Conservation (phyloP, 2,888 invertebrate species). For the Salpingus planirostris region DNA sequence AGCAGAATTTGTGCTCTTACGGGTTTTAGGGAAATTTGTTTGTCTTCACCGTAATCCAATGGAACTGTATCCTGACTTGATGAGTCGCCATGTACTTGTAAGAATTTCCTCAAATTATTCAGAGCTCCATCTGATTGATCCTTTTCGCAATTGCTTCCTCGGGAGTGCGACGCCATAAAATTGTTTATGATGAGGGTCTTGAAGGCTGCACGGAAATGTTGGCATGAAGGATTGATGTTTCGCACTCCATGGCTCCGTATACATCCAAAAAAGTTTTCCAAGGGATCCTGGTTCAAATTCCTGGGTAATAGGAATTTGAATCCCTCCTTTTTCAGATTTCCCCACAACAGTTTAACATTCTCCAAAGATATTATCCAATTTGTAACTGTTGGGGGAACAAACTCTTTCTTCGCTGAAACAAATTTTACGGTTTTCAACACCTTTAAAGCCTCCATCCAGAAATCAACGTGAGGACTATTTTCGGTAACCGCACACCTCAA, state of each 20-base stretch:
- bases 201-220: constrained; percentile 8
- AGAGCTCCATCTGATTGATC: constrained; percentile 8
- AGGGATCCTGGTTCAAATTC: constrained; percentile 15
- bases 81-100: no score
- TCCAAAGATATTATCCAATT: neutral
- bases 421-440: neutral
- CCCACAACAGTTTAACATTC: neutral
- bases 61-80: neutral
- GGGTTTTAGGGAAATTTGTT: neutral
- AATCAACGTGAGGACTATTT: neutral
- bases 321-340: neutral
- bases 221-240: constrained; percentile 13
- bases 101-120: constrained; percentile 2
- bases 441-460: neutral
- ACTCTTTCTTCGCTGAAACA: neutral
- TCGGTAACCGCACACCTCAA: neutral
- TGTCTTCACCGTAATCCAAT: neutral
- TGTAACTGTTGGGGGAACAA: constrained; percentile 1
- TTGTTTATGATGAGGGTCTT: constrained; percentile 14
- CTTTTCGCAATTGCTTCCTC: constrained; percentile 11
- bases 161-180: constrained; percentile 11
- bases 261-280: constrained; percentile 13
- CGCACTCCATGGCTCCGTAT: constrained; percentile 4
- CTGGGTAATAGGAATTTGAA: neutral
- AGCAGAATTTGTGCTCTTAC: neutral